These are phyloP conservation scores for Lanius ludovicianus DNA, from an alignment of 2,113 vertebrate genomes.

Conservation along the genomic window DNA sequence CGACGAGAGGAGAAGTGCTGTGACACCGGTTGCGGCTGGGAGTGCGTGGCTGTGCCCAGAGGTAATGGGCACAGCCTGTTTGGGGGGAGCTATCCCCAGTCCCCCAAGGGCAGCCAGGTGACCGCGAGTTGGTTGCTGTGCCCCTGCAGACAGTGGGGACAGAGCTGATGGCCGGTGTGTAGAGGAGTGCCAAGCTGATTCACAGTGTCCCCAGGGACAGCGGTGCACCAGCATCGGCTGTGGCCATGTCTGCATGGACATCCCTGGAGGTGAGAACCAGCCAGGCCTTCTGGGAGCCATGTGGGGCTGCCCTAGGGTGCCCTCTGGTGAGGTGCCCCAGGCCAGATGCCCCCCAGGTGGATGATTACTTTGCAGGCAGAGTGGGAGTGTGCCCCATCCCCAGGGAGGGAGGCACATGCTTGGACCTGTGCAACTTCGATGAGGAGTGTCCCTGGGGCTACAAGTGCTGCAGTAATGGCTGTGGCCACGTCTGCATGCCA, in stretches of 20 bases:
- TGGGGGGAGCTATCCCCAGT: rapidly evolving
- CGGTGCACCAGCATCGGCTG: neutral
- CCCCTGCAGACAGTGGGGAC: neutral
- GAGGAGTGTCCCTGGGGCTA: constrained; percentile 14
- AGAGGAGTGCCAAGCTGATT: neutral
- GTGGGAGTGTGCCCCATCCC: neutral
- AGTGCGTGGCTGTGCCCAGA: neutral
- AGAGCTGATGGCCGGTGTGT: rapidly evolving
- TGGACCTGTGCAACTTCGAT: neutral
- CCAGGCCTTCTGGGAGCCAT: rapidly evolving
- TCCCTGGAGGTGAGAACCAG: neutral
- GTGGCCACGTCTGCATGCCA: neutral
- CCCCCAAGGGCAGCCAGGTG: rapidly evolving
- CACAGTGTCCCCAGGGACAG: neutral
- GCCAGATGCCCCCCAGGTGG: neutral
- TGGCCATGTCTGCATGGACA: neutral
- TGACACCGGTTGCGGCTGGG: neutral
- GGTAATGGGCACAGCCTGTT: neutral
- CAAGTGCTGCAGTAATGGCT: constrained; percentile 42
- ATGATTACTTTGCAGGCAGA: neutral
- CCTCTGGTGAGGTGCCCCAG: rapidly evolving
- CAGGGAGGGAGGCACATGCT: rapidly evolving
- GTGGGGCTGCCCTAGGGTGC: no score
- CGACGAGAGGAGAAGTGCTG: constrained; percentile 26
- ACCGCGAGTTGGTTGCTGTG: neutral